Percentiles rank a stretch among this genome's conserved stretches.
phyloP scores from a whole-genome alignment of 2,888 invertebrate genomes.

The Diaperis boleti region DNA sequence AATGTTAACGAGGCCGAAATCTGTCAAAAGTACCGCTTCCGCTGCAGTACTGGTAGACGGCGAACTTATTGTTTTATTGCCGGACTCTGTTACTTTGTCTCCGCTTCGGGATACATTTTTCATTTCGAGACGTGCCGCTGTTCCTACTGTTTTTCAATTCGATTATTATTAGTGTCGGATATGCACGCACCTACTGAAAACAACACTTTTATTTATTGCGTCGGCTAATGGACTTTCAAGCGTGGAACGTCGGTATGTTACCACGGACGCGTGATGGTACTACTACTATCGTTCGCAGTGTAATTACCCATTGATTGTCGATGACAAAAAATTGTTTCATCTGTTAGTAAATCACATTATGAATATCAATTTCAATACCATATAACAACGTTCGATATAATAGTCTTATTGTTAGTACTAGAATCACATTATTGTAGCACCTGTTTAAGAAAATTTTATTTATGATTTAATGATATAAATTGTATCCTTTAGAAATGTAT shows the following conservation, averaged over 20 bases:
- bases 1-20: conserved; percentile 65
- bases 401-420: too few species aligned
- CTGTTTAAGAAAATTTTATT: too few species aligned
- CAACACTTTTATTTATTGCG: conserved; percentile 31
- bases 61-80: conserved; percentile 51
- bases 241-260: conserved; percentile 18
- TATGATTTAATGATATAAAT: too few species aligned
- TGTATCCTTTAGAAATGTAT: too few species aligned
- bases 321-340: too few species aligned
- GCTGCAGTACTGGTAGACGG: conserved; percentile 52
- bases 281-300: too few species aligned
- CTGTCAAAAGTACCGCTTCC: conserved; percentile 64
- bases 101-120: conserved; percentile 33
- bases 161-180: conserved; percentile 31
- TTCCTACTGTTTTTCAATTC: conserved; percentile 20
- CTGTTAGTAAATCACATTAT: too few species aligned
- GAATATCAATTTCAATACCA: too few species aligned
- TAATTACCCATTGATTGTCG: too few species aligned
- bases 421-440: too few species aligned
- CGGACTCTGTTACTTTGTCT: conserved; percentile 40
- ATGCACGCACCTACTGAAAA: conserved; percentile 3
- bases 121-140: conserved; percentile 32
- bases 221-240: conserved; percentile 25
- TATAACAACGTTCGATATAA: too few species aligned
- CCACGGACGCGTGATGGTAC: conserved; percentile 20